A percentile compares a stretch with the other conserved stretches of the same genome.
phyloP scores from a whole-genome alignment of 2,797 vertebrate species.

The Ara ararauna region DNA sequence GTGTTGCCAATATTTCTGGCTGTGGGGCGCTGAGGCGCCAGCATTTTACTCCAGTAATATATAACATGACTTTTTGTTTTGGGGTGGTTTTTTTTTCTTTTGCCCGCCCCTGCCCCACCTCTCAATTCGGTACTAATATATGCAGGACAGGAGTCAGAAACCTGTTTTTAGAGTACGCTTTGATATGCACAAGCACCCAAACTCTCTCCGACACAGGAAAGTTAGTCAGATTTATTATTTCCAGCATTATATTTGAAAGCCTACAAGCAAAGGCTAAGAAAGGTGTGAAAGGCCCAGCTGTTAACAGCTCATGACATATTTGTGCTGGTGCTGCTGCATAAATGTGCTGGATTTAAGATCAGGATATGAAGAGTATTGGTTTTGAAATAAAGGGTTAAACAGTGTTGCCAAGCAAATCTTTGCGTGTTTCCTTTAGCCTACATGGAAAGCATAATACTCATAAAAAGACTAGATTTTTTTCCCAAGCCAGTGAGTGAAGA shows the following conservation, averaged over 20 bases:
- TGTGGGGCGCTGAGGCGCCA: background rate
- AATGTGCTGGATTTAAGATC: background rate
- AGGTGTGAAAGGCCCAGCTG: background rate
- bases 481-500: background rate
- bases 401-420: background rate
- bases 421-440: background rate
- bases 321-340: background rate
- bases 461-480: background rate
- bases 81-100: accelerated
- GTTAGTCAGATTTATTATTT: background rate
- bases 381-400: background rate
- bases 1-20: background rate
- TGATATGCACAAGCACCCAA: background rate
- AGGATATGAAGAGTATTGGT: background rate
- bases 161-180: background rate
- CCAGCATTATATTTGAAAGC: background rate
- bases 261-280: background rate
- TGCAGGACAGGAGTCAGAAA: background rate
- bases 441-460: background rate
- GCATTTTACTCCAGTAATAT: background rate
- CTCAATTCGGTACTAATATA: too few relatives aligned
- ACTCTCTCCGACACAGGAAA: background rate
- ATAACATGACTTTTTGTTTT: background rate
- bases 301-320: background rate
- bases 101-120: too few relatives aligned